Percentiles rank a stretch among this genome's conserved stretches.
These are phyloP conservation scores for Montipora cactus DNA, from an alignment of 64 coral and sea anemone genomes.

Conservation along the genomic window DNA sequence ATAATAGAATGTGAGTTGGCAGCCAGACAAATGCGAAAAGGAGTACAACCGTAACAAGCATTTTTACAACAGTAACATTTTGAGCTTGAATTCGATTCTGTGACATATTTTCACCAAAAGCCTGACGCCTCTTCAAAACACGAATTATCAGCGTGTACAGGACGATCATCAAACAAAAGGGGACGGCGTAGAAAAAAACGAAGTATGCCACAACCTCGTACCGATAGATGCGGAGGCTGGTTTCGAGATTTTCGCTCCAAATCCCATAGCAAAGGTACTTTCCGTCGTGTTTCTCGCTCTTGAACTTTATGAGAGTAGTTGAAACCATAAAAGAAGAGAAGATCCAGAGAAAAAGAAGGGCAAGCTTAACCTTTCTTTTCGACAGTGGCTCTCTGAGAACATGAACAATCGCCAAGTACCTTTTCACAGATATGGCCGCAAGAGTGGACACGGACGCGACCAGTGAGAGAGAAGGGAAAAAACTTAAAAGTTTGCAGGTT, in stretches of 20 bases:
- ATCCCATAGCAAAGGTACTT: not conserved
- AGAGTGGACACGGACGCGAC: slow-evolving; percentile 59
- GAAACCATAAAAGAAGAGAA: slow-evolving; percentile 22
- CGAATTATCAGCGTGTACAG: slow-evolving; percentile 75
- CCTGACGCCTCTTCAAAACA: slow-evolving; percentile 68
- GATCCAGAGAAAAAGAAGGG: slow-evolving; percentile 46
- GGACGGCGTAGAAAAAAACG: slow-evolving; percentile 51
- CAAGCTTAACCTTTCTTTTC: slow-evolving; percentile 39
- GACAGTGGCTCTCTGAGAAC: slow-evolving; percentile 68
- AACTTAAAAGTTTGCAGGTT: slow-evolving; percentile 56
- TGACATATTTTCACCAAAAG: slow-evolving; percentile 70
- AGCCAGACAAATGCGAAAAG: slow-evolving; percentile 87
- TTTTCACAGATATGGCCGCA: slow-evolving; percentile 61
- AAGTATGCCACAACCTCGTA: slow-evolving; percentile 50
- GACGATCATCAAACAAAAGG: slow-evolving; percentile 58
- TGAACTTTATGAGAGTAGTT: slow-evolving; percentile 47
- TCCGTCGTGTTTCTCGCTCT: not conserved
- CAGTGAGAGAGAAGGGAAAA: slow-evolving; percentile 42
- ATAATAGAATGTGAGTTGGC: slow-evolving; percentile 49
- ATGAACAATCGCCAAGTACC: slow-evolving; percentile 73
- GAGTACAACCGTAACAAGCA: slow-evolving; percentile 76
- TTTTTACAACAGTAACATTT: slow-evolving; percentile 70
- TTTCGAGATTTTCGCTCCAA: slow-evolving; percentile 21
- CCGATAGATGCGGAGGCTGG: not conserved
- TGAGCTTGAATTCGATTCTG: slow-evolving; percentile 30